These are phyloP conservation scores for Fistularia commersonii DNA, from an alignment of 2,797 vertebrate genomes.

Conservation along the genomic window DNA sequence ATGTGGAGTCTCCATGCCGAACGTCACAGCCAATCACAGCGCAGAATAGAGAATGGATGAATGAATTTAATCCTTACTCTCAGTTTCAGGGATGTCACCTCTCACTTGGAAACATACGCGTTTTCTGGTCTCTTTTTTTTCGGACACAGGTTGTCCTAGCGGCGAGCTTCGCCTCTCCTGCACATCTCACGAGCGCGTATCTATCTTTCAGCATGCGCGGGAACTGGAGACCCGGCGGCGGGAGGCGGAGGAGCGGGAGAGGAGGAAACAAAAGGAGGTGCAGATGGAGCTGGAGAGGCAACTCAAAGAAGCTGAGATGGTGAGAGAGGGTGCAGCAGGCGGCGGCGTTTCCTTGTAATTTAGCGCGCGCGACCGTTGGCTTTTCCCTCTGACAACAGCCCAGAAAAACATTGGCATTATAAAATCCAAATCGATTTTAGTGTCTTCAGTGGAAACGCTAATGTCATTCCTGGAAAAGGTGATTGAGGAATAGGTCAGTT, in stretches of 20 bases:
- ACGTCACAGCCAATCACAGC: too few relatives aligned
- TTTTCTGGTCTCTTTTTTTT: too few relatives aligned
- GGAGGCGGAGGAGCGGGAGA: conserved; percentile 63
- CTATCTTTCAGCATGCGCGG: conserved; percentile 58
- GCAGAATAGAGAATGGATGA: too few relatives aligned
- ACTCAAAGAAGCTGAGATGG: conserved; percentile 67
- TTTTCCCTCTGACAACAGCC: conserved; percentile 11
- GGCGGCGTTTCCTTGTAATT: conserved; percentile 25
- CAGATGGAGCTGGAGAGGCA: conserved; percentile 72
- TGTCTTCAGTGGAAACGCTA: conserved; percentile 7
- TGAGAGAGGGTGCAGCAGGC: conserved; percentile 30
- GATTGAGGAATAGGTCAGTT: conserved; percentile 30
- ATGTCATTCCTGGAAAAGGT: conserved; percentile 37
- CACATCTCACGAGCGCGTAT: neutral
- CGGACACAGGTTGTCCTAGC: too few relatives aligned
- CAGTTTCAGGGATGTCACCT: too few relatives aligned
- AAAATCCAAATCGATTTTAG: conserved; percentile 31
- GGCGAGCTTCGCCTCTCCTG: too few relatives aligned
- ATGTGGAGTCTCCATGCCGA: too few relatives aligned
- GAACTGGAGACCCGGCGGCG: conserved; percentile 62
- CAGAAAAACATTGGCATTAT: conserved; percentile 29
- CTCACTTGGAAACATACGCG: too few relatives aligned
- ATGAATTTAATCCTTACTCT: too few relatives aligned
- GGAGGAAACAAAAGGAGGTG: conserved; percentile 63
- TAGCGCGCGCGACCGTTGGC: conserved; percentile 15